A percentile compares a stretch with the other conserved stretches of the same genome.
Conservation (phyloP, 2,888 invertebrate genomes). For the Diaprepes abbreviatus region DNA sequence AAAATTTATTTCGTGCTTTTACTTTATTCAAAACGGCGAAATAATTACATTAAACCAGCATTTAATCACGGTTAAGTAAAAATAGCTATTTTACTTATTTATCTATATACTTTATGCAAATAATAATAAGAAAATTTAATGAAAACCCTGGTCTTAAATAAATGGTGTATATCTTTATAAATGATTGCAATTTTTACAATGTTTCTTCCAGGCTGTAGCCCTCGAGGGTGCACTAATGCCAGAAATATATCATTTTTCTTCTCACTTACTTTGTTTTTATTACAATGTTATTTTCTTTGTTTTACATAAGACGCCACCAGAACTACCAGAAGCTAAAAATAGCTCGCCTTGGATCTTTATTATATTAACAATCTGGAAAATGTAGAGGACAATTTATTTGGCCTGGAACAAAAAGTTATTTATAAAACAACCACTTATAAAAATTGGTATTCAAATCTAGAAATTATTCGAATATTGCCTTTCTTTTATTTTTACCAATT, state of each 20-base stretch:
- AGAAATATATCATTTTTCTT: conserved; percentile 4
- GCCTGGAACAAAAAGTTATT: too few species aligned
- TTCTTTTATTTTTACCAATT: too few species aligned
- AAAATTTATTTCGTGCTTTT: too few species aligned
- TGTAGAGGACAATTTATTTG: too few species aligned
- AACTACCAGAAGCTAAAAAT: neutral
- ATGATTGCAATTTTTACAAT: conserved; percentile 13
- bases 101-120: neutral
- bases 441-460: too few species aligned
- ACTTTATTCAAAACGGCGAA: too few species aligned
- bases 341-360: neutral
- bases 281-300: conserved; percentile 8
- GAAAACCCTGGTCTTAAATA: neutral
- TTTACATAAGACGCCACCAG: neutral
- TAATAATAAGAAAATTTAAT: conserved; percentile 10
- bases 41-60: too few species aligned
- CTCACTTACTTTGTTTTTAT: conserved; percentile 5
- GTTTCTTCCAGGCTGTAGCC: neutral
- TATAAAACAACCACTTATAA: too few species aligned
- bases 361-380: neutral
- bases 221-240: neutral
- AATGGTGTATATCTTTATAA: conserved; percentile 6
- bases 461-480: too few species aligned
- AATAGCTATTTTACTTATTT: too few species aligned
- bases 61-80: too few species aligned